phyloP scores from a whole-genome alignment of 2,797 vertebrate genomes.

The Enteromius viviparus region DNA sequence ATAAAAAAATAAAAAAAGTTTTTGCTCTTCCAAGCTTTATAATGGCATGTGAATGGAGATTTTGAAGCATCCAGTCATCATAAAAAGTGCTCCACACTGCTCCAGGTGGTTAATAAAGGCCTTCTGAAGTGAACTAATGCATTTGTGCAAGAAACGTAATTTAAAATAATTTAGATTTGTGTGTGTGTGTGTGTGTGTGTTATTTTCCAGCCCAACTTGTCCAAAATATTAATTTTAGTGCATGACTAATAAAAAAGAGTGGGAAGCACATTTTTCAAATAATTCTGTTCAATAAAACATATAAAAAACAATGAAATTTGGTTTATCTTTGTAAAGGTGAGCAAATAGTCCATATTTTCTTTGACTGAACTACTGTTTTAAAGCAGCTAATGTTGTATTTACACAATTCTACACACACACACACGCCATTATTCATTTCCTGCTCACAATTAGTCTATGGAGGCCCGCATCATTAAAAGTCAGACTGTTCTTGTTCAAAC shows the following conservation, averaged over 20 bases:
- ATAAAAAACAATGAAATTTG: not conserved
- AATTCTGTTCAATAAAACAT: not conserved
- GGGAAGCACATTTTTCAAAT: not conserved
- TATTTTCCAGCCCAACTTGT: not conserved
- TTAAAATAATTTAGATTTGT: not conserved
- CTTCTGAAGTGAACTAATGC: not conserved
- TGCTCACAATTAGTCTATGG: slow-evolving; percentile 75
- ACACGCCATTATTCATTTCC: slow-evolving; percentile 67
- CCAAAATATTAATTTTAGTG: not conserved
- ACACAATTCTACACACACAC: not conserved
- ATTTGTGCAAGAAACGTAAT: not conserved
- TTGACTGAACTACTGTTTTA: not conserved
- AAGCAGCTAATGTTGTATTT: not conserved
- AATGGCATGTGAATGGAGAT: not conserved
- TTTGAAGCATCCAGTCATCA: not conserved
- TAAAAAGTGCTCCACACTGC: not conserved
- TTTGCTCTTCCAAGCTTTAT: not conserved
- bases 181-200: not conserved
- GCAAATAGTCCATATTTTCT: not conserved
- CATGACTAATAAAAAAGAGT: not conserved
- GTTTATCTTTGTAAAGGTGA: not conserved
- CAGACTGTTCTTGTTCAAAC: slow-evolving; percentile 71
- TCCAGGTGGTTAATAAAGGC: not conserved
- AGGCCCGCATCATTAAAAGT: slow-evolving; percentile 64
- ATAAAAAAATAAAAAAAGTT: not conserved